Percentiles rank a stretch among this genome's conserved stretches.
phyloP scores from a whole-genome alignment of 2,888 invertebrate genomes.

The Rhagium mordax region DNA sequence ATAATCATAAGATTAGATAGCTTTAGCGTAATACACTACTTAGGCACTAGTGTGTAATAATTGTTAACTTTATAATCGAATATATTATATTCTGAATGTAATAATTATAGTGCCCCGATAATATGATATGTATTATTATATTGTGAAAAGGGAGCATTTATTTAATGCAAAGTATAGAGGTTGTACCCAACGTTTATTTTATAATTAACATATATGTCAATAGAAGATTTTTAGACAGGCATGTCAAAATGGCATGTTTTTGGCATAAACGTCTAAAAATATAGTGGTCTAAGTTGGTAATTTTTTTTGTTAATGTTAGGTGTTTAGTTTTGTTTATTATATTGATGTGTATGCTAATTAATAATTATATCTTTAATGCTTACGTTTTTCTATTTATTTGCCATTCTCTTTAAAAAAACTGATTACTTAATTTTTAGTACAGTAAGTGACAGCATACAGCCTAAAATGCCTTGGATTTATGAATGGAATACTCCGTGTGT shows the following conservation, averaged over 20 bases:
- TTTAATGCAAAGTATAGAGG: constrained; percentile 95
- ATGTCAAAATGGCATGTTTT: constrained; percentile 35
- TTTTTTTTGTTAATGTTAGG: constrained; percentile 22
- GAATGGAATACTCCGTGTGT: too few relatives aligned
- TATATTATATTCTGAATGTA: constrained; percentile 44
- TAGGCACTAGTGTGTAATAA: constrained; percentile 62
- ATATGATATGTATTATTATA: constrained; percentile 69
- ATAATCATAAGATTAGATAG: constrained; percentile 54
- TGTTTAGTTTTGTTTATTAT: constrained; percentile 52
- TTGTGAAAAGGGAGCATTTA: constrained; percentile 86
- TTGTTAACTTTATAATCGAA: constrained; percentile 42
- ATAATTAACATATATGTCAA: constrained; percentile 71
- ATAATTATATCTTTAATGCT: constrained; percentile 53
- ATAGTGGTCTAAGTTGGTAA: constrained; percentile 40
- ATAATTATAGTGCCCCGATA: constrained; percentile 57
- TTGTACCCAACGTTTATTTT: constrained; percentile 74
- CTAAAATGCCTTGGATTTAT: too few relatives aligned
- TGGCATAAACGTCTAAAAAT: constrained; percentile 42
- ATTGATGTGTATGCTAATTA: constrained; percentile 70
- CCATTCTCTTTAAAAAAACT: background rate
- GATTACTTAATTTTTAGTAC: too few relatives aligned
- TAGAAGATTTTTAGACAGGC: constrained; percentile 57
- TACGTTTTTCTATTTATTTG: constrained; percentile 18
- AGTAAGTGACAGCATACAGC: too few relatives aligned
- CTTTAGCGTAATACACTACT: constrained; percentile 59